Evolutionary conservation across 92 coral and sea anemone genomes (phyloP), one percentile per base, ranked within the genome.

Genomic region (Montipora capitata): DNA sequence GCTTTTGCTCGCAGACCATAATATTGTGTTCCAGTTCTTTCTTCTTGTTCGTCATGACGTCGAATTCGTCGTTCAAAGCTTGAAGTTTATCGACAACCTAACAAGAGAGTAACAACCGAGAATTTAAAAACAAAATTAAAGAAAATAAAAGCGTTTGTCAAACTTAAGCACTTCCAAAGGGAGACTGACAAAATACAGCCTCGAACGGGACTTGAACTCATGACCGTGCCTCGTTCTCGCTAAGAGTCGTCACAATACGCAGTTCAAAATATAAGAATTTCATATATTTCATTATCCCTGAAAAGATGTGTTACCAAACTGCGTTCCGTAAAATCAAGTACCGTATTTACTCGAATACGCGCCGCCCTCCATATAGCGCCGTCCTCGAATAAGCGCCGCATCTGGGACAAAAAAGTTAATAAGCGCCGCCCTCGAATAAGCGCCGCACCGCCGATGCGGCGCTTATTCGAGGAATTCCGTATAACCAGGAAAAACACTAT

Each of bases 1-100:
- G 92, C 83, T 98, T 98, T 91, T 98, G 94, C 43, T 97, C 98
- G 51, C 99, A 98, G 80, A 98, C 62, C 72, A 96, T 96, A 41
- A 98, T 98, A 84, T 96, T 98, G 64, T 92, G 93, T 80, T 98
- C 99, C 35, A 98, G 87, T 10, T 98, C 99, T 58, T 98, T 92
- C 86, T 98, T 98, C 93, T 98, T 98, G 88, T 87, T 89, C 20
- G 99, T 98, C 99, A 98, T 98, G 67, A 83, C 80, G 20, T 98
- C 99, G 68, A 98, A 98, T 86, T 98, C 98, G 51, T 98, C 99
- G 68, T 98, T 98, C 84, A 98, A 82, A 15, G 99, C 98, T 94
- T 98, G 99, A 11, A 98, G 96, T 84, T 98, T 98, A 86, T 98
- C 99, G 67, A 92, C 98, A 38, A 98, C 99, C 99, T 97, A 62